Base-by-base conservation (phyloP, 2,797 vertebrate genomes). In the Platyrinchus mystaceus region DNA sequence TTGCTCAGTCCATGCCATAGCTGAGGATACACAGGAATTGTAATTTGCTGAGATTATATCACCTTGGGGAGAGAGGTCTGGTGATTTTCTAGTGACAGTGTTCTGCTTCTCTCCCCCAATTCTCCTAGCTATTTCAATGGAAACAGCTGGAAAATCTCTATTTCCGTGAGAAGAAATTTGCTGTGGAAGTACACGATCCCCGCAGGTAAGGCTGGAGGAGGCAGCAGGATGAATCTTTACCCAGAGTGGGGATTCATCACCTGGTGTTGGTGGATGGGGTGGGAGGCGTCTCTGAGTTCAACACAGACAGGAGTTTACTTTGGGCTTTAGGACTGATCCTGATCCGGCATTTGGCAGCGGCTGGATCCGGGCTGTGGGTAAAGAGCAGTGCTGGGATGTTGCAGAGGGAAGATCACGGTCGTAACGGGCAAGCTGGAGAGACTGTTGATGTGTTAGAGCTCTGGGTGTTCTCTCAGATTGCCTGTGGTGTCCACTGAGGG, bases 151-250 rank as follows among this genome's bases (percentile, higher is more conserved):
- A 99, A 97, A 99, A 99, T 88, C 98, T 99, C 92, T 99, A 99
- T 97, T 99, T 99, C 97, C 98, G 99, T 58, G 99, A 99, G 97
- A 99, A 99, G 98, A 99, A 99, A 68, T 99, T 99, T 98, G 99
- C 99, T 12, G 99, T 99, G 81, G 99, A 99, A 97, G 99, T 99
- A 43, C 99, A 99, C 8, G 98, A 99, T 95, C 99, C 99, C 19
- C 98, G 98, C 92, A 99, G 99, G 99, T 99, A 73, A 98, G 96
- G 43, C 70, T 94, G 87, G 62, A 52, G 36, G 70, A 80, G 36
- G 55, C 32, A 11, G 7, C 0, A 0, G 59, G 44, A 34, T 71
- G 27, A 12, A 15, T 53, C 66, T 34, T 78, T 23, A 56, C 21
- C 20, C 68, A 10, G 12, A 14, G 39, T 36, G 58, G 23, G 32